Base-by-base conservation (phyloP, 2,113 vertebrate genomes). In the Periophthalmodon schlosseri region DNA sequence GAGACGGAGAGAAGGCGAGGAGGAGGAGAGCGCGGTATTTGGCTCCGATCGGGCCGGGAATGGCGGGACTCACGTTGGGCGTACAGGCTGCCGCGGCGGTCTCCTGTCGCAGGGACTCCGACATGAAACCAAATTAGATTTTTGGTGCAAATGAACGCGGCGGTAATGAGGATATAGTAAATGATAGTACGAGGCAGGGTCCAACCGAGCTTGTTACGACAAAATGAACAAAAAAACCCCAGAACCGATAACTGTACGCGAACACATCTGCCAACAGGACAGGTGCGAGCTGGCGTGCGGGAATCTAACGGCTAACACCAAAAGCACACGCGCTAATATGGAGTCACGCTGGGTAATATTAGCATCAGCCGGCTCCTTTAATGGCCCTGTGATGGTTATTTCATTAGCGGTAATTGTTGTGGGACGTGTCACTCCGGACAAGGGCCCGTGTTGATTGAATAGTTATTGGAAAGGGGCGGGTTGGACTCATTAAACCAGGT, bases 311-410 rank as follows among this genome's bases (percentile, higher is more conserved):
- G 49, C 16, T 69, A 79, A 74, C 70, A 67, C 64, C 47, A 49
- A 80, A 70, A 75, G 63, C 57, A 65, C 68, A 74, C 72, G 68
- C n/a, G 18, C 73, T 78, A 50, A 74, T 66, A 84, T 52, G 75
- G 71, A 77, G 71, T 79, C 88, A 85, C 47, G 83, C 90, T 88
- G 86, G 85, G 90, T 89, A 88, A 86, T 90, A 86, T 88, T 79
- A 73, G 77, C 23, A 39, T 50, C 15, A 74, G 69, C 64, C 72
- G 52, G 70, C 85, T 85, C 78, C 77, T 87, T 69, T 90, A 94
- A 94, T 93, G 91, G 91, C 89, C 88, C 84, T 88, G 78, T 91
- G 90, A 93, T 93, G 91, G 91, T 93, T 93, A 92, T 93, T 94
- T 91, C 88, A 94, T 94, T 93, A 94, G 90, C 87, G 89, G 76